Evolutionary conservation across 2,113 vertebrate genomes (phyloP).

Genomic region (Ochotona princeps): DNA sequence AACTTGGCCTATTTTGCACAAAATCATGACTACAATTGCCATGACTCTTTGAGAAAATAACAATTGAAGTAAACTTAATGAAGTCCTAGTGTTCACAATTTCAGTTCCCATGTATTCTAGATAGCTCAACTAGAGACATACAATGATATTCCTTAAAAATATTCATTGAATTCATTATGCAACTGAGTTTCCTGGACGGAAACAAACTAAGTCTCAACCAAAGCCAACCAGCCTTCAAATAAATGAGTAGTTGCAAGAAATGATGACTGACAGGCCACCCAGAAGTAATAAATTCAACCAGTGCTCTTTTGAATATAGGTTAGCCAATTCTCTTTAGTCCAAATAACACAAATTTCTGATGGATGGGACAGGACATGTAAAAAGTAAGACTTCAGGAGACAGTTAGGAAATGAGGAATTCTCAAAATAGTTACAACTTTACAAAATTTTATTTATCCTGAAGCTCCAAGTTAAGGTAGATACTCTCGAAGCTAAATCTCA

Average conservation of each 20-base stretch:
- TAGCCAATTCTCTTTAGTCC: conserved; percentile 5
- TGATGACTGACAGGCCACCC: conserved; percentile 43
- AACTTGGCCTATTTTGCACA: background rate
- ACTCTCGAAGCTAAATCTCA: background rate
- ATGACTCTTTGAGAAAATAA: background rate
- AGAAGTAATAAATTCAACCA: conserved; percentile 30
- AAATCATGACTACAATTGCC: background rate
- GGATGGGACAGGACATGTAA: background rate
- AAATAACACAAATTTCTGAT: conserved; percentile 42
- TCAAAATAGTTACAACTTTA: background rate
- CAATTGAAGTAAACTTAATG: background rate
- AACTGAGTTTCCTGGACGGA: conserved; percentile 51
- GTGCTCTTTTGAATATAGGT: background rate
- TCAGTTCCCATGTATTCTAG: conserved; percentile 33
- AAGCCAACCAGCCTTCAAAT: conserved; percentile 23
- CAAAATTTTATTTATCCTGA: conserved; percentile 21
- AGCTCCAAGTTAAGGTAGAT: background rate
- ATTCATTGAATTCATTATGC: conserved; percentile 37
- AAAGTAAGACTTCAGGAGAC: background rate
- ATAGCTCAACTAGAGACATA: background rate
- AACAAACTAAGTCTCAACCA: conserved; percentile 41
- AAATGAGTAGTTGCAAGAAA: conserved; percentile 44
- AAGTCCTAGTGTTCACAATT: conserved; percentile 5
- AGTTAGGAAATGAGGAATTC: conserved; percentile 12
- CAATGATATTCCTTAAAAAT: conserved; percentile 34